phyloP scores from a whole-genome alignment of 2,797 vertebrate species.

The Anniella stebbinsi region DNA sequence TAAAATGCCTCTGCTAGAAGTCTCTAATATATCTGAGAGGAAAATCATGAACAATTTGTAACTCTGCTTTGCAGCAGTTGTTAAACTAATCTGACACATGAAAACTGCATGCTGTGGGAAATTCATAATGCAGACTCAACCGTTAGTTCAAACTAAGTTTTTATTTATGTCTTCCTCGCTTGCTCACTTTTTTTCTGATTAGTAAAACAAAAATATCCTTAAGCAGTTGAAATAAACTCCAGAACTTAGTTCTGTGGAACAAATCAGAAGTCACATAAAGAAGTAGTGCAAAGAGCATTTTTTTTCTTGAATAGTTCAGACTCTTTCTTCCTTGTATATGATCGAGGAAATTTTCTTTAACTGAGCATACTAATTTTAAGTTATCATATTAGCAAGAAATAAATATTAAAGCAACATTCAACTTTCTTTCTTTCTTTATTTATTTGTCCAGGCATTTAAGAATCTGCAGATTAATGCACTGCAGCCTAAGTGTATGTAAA shows the following conservation, averaged over 20 bases:
- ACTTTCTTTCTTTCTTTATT: too few relatives aligned
- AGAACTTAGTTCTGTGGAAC: not conserved
- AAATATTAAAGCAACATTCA: not conserved
- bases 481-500: too few relatives aligned
- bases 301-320: not conserved
- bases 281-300: not conserved
- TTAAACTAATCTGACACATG: not conserved
- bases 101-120: not conserved
- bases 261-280: not conserved
- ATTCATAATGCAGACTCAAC: not conserved
- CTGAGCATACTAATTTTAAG: not conserved
- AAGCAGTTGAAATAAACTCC: not conserved
- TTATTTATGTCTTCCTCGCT: not conserved
- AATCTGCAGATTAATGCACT: not conserved
- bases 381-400: not conserved
- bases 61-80: conserved; percentile 6
- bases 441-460: not conserved
- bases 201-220: not conserved
- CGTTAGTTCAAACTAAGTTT: conserved; percentile 10
- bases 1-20: conserved; percentile 33
- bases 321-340: not conserved
- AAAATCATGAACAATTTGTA: conserved; percentile 14
- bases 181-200: not conserved
- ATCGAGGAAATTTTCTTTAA: too few relatives aligned
- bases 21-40: not conserved